Evolutionary conservation across 2,113 vertebrate species (phyloP).

Genomic region (Myotis yumanensis): DNA sequence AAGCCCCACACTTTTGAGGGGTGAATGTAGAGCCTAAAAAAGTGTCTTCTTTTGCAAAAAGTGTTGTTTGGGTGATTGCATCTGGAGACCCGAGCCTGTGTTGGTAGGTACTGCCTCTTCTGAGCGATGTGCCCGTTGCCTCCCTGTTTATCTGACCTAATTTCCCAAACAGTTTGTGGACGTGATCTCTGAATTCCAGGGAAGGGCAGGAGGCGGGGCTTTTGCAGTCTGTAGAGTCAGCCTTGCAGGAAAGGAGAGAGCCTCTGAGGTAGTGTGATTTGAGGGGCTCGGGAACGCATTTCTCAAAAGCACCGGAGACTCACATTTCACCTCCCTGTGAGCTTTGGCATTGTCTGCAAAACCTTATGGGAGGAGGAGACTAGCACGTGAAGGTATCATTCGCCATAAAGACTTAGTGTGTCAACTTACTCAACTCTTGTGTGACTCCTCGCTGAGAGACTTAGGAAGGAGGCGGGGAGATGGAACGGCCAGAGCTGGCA

Average conservation of each 20-base stretch:
- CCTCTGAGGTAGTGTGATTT: background rate
- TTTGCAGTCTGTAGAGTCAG: background rate
- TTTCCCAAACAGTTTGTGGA: conserved; percentile 4
- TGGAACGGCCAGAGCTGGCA: background rate
- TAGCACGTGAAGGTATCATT: background rate
- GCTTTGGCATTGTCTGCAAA: background rate
- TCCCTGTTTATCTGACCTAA: background rate
- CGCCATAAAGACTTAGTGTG: background rate
- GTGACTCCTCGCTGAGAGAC: background rate
- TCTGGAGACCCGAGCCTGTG: background rate
- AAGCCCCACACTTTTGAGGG: background rate
- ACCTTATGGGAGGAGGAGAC: background rate
- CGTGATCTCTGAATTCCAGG: conserved; percentile 20
- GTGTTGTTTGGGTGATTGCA: background rate
- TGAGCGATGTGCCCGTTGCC: background rate
- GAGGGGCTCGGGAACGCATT: background rate
- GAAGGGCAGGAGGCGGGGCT: background rate
- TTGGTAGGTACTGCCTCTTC: background rate
- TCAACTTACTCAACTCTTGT: background rate
- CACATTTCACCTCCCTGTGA: background rate
- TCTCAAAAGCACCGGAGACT: background rate
- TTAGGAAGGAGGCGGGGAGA: background rate
- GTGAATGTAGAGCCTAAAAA: background rate
- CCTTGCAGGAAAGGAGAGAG: background rate
- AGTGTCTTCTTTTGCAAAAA: background rate